Percentiles rank a stretch among this genome's conserved stretches.
Evolutionary conservation across 2,888 invertebrate genomes (phyloP).

Genomic region (Formica aserva): DNA sequence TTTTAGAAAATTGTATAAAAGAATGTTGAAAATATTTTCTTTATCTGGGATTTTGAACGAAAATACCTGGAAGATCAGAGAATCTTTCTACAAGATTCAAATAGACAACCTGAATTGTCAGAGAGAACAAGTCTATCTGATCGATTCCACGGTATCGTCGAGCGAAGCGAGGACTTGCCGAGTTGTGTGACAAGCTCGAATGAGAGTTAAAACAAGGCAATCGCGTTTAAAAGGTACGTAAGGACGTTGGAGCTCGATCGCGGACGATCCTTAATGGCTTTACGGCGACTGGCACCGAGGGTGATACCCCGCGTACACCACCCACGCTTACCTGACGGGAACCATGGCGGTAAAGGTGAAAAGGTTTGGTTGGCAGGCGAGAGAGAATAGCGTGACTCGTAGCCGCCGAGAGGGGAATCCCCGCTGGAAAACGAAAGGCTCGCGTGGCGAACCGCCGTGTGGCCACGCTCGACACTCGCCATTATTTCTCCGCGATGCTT

Average conservation of each 20-base stretch:
- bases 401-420: conserved; percentile 69
- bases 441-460: conserved; percentile 84
- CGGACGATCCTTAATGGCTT: conserved; percentile 78
- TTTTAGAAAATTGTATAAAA: too few species aligned
- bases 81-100: background rate
- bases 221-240: conserved; percentile 34
- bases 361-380: conserved; percentile 61
- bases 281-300: conserved; percentile 84
- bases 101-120: background rate
- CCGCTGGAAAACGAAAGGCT: conserved; percentile 78
- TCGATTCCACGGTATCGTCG: background rate
- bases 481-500: conserved; percentile 77
- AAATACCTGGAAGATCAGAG: background rate
- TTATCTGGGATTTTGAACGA: background rate
- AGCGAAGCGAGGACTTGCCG: background rate
- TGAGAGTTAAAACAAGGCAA: background rate
- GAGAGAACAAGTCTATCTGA: background rate
- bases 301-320: conserved; percentile 79
- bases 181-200: background rate
- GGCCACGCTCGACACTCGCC: conserved; percentile 83
- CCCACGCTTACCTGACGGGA: conserved; percentile 69
- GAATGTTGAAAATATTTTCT: too few species aligned
- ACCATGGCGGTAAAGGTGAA: conserved; percentile 58
- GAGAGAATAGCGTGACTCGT: conserved; percentile 75
- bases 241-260: conserved; percentile 31